Base-by-base conservation (phyloP, 2,888 invertebrate species). In the Eugnorisma glareosa region DNA sequence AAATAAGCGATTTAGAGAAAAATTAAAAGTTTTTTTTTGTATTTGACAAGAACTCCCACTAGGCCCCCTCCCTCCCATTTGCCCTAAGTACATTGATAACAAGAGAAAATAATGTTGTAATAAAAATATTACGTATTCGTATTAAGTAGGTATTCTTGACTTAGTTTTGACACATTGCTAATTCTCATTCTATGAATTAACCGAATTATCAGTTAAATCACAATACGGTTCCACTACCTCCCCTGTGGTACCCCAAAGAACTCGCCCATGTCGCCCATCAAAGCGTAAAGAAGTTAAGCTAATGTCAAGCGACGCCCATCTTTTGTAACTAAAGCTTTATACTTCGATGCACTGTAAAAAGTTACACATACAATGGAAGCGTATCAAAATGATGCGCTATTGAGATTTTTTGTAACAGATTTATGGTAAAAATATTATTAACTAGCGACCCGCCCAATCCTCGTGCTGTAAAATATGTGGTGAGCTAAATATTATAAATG, bases 251-350 rank as follows among this genome's bases (percentile, higher is more conserved):
- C 94, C 94, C 94, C 92, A 92, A n/a, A 57, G 45, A 21, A 75
- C 67, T 72, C 77, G 69, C 79, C 86, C 83, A 79, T 92, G 93
- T 92, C 91, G 90, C 92, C 91, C 94, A 96, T 96, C 93, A 96
- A 96, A 96, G 93, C 96, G 96, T 96, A 95, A 96, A 96, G 96
- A 96, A 96, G 96, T 96, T 96, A 96, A 95, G 94, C 94, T 95
- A 96, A 96, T 96, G 95, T 95, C 94, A 95, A 95, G 94, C 93
- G 96, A 95, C 94, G 96, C 95, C 94, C 94, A 95, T 95, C 96
- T 95, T 96, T 96, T 96, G 96, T 96, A 93, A 92, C 92, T 94
- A 95, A 95, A 94, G 93, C 92, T 92, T 94, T 94, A 95, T 70
- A 76, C 63, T 78, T 57, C 40, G 48, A 40, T 72, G 75, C 64